Conservation (phyloP, 2,797 vertebrate genomes). For the Oryzias dopingdopingensis region DNA sequence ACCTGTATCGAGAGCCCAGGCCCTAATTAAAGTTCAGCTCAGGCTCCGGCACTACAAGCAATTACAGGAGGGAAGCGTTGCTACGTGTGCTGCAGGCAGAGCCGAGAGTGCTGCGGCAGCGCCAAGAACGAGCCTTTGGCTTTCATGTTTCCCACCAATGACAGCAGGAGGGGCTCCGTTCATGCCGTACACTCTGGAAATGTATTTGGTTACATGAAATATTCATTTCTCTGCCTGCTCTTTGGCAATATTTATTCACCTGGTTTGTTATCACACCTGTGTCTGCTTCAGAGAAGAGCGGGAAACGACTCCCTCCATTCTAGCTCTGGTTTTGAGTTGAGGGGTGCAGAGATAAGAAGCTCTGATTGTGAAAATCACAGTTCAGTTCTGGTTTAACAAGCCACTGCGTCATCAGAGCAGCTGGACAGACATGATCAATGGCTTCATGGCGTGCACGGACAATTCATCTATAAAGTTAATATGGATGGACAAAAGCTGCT, state of each 20-base stretch:
- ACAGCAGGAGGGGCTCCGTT: conserved; percentile 53
- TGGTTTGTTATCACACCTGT: conserved; percentile 34
- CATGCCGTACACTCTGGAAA: conserved; percentile 53
- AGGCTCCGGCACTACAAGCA: conserved; percentile 59
- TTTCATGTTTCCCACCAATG: conserved; percentile 67
- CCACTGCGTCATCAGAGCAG: conserved; percentile 47
- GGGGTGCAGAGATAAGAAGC: conserved; percentile 35
- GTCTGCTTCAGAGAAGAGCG: conserved; percentile 21
- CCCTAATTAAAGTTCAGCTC: conserved; percentile 70
- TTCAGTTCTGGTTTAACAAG: conserved; percentile 68
- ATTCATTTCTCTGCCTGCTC: conserved; percentile 60
- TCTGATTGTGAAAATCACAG: conserved; percentile 53
- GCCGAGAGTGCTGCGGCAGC: conserved; percentile 36
- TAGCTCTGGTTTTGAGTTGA: conserved; percentile 19
- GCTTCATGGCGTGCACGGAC: conserved; percentile 34
- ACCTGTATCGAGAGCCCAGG: conserved; percentile 36
- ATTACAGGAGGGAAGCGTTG: conserved; percentile 55
- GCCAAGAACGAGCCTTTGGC: conserved; percentile 46
- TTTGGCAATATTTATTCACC: conserved; percentile 50
- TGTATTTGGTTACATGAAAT: conserved; percentile 72
- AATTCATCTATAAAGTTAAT: conserved; percentile 71
- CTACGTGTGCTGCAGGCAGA: conserved; percentile 52
- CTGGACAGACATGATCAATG: conserved; percentile 66
- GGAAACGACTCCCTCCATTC: conserved; percentile 24
- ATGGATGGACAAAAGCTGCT: conserved; percentile 69